phyloP scores from a whole-genome alignment of 2,888 invertebrate species.

The Anthoptus insignis region DNA sequence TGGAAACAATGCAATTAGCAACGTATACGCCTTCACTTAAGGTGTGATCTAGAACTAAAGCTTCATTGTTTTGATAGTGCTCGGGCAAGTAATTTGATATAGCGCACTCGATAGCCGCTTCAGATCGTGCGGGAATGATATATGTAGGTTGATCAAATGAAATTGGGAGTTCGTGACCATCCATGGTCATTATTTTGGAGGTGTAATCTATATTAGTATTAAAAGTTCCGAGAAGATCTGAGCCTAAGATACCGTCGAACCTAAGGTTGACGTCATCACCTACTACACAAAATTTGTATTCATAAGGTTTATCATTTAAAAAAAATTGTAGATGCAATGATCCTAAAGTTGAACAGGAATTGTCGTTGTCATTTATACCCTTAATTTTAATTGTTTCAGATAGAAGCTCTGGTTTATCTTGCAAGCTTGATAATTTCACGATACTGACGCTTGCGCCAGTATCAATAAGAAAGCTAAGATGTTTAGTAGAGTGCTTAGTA shows the following conservation, averaged over 20 bases:
- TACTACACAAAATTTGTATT: slow-evolving; percentile 33
- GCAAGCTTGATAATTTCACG: slow-evolving; percentile 24
- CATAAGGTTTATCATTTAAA: neutral
- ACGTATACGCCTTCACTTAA: slow-evolving; percentile 6
- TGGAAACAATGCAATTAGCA: neutral
- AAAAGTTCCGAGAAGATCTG: slow-evolving; percentile 17
- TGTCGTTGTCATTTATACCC: slow-evolving; percentile 26
- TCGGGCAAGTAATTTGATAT: slow-evolving; percentile 2
- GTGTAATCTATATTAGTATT: slow-evolving; percentile 29
- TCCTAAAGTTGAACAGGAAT: slow-evolving; percentile 20
- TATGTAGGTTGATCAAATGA: slow-evolving; percentile 10
- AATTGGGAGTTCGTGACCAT: neutral
- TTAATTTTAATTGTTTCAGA: slow-evolving; percentile 24
- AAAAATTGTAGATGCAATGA: slow-evolving; percentile 13
- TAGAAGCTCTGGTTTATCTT: neutral
- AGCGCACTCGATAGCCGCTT: neutral
- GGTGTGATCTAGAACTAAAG: neutral
- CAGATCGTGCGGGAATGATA: slow-evolving; percentile 7
- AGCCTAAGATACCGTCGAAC: slow-evolving; percentile 36
- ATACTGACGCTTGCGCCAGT: slow-evolving; percentile 33
- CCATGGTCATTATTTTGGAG: neutral
- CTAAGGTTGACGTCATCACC: slow-evolving; percentile 26
- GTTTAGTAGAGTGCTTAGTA: neutral
- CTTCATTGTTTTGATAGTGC: neutral
- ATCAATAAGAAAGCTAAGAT: slow-evolving; percentile 32